Evolutionary conservation across 2,797 vertebrate species (phyloP).

Genomic region (Neomorphus geoffroyi): DNA sequence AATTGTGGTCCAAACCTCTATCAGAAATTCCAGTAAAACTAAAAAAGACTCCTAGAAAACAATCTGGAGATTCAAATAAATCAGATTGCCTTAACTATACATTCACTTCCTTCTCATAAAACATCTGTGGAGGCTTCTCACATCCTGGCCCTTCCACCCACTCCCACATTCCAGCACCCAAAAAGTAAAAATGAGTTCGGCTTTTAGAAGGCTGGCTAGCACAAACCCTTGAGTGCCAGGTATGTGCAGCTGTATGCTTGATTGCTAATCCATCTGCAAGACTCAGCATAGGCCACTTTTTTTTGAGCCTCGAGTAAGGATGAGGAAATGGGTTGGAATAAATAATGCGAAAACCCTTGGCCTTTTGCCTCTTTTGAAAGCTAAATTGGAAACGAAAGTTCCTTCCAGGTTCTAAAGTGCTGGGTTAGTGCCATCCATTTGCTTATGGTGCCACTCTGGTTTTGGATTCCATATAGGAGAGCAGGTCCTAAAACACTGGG

Average conservation of each 20-base stretch:
- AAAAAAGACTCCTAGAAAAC: conserved; percentile 31
- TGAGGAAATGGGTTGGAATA: conserved; percentile 59
- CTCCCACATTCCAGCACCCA: conserved; percentile 63
- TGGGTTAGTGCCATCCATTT: conserved; percentile 8
- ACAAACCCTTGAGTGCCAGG: conserved; percentile 37
- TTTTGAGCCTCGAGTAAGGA: conserved; percentile 48
- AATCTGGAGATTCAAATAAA: conserved; percentile 18
- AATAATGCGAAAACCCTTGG: conserved; percentile 57
- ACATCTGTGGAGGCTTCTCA: conserved; percentile 59
- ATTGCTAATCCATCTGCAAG: conserved; percentile 68
- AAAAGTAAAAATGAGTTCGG: conserved; percentile 44
- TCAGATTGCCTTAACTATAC: conserved; percentile 20
- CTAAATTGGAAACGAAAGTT: conserved; percentile 54
- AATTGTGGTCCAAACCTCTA: background rate
- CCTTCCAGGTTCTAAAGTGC: conserved; percentile 36
- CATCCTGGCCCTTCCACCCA: conserved; percentile 63
- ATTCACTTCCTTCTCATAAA: conserved; percentile 41
- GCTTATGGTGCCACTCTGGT: background rate
- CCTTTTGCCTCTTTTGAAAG: conserved; percentile 59
- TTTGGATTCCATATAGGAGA: background rate
- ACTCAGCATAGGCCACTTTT: conserved; percentile 55
- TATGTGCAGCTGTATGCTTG: conserved; percentile 66
- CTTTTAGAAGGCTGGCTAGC: conserved; percentile 42
- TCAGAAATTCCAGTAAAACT: conserved; percentile 7
- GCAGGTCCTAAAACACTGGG: background rate